Conservation (phyloP, 1,140 invertebrate genomes). For the Neodiprion lecontei region DNA sequence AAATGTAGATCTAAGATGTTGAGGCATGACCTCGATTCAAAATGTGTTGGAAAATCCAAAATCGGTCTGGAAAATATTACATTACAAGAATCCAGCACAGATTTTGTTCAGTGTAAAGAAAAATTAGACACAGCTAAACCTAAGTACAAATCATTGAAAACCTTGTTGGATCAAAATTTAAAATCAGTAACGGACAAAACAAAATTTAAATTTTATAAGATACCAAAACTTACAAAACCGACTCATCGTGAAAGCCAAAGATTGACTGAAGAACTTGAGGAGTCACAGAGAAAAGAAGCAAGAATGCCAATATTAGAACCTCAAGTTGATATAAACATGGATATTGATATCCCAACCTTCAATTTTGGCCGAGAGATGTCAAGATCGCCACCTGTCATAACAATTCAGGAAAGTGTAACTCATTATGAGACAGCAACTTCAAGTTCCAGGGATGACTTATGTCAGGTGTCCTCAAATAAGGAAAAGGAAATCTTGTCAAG, state of each 20-base stretch:
- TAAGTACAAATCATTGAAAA: background rate
- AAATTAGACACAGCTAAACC: background rate
- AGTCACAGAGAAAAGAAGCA: slow-evolving; percentile 32
- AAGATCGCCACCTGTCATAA: slow-evolving; percentile 53
- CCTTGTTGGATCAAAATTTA: background rate
- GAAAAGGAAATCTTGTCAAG: too few species aligned
- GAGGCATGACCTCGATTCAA: background rate
- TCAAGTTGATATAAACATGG: slow-evolving; percentile 40
- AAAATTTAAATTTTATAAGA: slow-evolving; percentile 27
- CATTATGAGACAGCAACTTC: slow-evolving; percentile 27
- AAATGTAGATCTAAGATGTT: background rate
- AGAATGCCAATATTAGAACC: slow-evolving; percentile 55
- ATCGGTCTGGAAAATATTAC: background rate
- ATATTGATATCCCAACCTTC: slow-evolving; percentile 14
- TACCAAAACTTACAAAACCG: slow-evolving; percentile 26
- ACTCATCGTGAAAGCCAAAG: slow-evolving; percentile 11
- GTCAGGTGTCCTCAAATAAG: background rate
- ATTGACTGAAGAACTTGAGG: slow-evolving; percentile 23
- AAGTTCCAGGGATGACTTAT: slow-evolving; percentile 32
- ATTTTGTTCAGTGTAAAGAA: background rate
- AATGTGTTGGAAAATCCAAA: background rate
- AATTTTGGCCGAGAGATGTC: slow-evolving; percentile 46
- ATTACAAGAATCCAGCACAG: background rate
- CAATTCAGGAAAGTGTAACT: slow-evolving; percentile 39
- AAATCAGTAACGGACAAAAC: background rate